A percentile compares a stretch with the other conserved stretches of the same genome.
These are phyloP conservation scores for Gonioctena quinquepunctata DNA, from an alignment of 1,140 invertebrate genomes.

Conservation along the genomic window DNA sequence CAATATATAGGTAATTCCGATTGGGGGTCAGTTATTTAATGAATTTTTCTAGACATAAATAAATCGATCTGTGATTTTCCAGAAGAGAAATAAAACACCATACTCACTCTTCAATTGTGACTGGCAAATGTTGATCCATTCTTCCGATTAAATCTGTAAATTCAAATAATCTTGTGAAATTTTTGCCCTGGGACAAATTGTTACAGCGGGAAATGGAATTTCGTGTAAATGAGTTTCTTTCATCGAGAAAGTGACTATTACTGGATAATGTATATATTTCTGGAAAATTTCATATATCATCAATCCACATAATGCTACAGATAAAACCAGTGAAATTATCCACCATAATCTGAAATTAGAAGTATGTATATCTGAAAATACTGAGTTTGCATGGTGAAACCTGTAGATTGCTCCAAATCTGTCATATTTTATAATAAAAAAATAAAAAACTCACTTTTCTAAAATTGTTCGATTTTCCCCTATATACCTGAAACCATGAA, in stretches of 20 bases:
- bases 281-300: conserved; percentile 53
- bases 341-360: conserved; percentile 21
- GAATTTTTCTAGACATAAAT: conserved; percentile 58
- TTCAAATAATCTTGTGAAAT: conserved; percentile 34
- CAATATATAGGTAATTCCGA: too few species aligned
- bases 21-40: conserved; percentile 58
- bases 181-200: conserved; percentile 60
- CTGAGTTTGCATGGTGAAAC: too few species aligned
- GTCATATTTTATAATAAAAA: too few species aligned
- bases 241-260: conserved; percentile 61
- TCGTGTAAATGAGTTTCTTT: conserved; percentile 59
- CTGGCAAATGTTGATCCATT: background rate
- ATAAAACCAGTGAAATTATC: background rate
- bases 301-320: background rate
- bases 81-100: background rate
- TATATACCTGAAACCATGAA: conserved; percentile 45
- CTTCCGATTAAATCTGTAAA: conserved; percentile 59
- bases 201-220: conserved; percentile 62
- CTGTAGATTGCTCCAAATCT: too few species aligned
- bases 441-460: conserved; percentile 43
- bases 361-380: too few species aligned
- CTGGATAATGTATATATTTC: conserved; percentile 60
- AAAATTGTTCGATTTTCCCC: conserved; percentile 37
- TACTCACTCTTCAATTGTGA: background rate
- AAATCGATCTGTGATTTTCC: conserved; percentile 57